Evolutionary conservation across 2,888 invertebrate species (phyloP).

Genomic region (Ochropleura plecta): DNA sequence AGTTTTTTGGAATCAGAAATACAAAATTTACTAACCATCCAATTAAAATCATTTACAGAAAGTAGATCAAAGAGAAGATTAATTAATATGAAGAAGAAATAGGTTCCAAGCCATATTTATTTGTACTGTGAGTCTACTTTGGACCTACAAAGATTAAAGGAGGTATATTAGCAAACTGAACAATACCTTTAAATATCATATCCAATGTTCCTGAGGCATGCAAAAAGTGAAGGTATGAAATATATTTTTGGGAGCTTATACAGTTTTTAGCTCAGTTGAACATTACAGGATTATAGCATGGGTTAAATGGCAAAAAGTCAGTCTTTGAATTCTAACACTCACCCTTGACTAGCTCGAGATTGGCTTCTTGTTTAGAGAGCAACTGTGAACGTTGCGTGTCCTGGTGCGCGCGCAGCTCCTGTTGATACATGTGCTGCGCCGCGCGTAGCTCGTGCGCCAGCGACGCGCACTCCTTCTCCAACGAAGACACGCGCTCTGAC

Average conservation of each 20-base stretch:
- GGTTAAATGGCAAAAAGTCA: slow-evolving; percentile 61
- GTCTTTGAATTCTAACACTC: slow-evolving; percentile 68
- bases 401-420: slow-evolving; percentile 96
- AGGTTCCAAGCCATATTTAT: slow-evolving; percentile 41
- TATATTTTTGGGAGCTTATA: slow-evolving; percentile 75
- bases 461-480: slow-evolving; percentile 97
- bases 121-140: slow-evolving; percentile 54
- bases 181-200: slow-evolving; percentile 92
- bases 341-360: slow-evolving; percentile 98
- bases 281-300: slow-evolving; percentile 77
- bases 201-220: slow-evolving; percentile 93
- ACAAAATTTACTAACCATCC: not conserved
- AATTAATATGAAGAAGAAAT: slow-evolving; percentile 21
- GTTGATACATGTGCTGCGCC: slow-evolving; percentile 95
- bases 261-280: slow-evolving; percentile 75
- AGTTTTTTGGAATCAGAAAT: not conserved
- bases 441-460: slow-evolving; percentile 96
- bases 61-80: slow-evolving; percentile 17
- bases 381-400: slow-evolving; percentile 96
- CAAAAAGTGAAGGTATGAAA: slow-evolving; percentile 86
- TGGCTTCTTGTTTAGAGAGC: slow-evolving; percentile 97
- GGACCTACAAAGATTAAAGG: slow-evolving; percentile 57
- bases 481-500: slow-evolving; percentile 94
- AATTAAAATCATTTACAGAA: slow-evolving; percentile 11
- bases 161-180: slow-evolving; percentile 83